These are phyloP conservation scores for Coturnix japonica DNA, from an alignment of 2,113 vertebrate species.

Conservation along the genomic window DNA sequence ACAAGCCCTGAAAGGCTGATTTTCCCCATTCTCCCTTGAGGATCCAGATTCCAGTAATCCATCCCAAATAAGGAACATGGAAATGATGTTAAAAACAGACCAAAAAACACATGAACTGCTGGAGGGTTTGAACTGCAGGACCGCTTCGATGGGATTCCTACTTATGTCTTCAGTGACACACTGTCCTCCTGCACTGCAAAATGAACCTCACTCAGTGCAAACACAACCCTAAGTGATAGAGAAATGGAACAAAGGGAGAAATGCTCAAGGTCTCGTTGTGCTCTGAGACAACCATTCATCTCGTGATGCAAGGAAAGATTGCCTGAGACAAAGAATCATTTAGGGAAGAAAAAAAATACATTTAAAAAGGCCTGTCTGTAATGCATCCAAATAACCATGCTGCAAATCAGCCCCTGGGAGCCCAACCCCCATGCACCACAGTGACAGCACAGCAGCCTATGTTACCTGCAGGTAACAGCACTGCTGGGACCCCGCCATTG, in stretches of 20 bases:
- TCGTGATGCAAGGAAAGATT: slow-evolving; percentile 45
- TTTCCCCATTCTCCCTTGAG: not conserved
- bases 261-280: slow-evolving; percentile 46
- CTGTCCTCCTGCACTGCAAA: slow-evolving; percentile 11
- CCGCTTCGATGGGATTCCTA: slow-evolving; percentile 31
- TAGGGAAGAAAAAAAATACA: not conserved
- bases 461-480: not conserved
- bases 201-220: not conserved
- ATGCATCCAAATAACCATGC: not conserved
- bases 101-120: not conserved
- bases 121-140: slow-evolving; percentile 10
- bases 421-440: not conserved
- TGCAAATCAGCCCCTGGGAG: not conserved
- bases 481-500: not conserved
- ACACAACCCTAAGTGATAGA: slow-evolving; percentile 4
- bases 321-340: slow-evolving; percentile 56
- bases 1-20: rapidly evolving
- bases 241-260: slow-evolving; percentile 41
- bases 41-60: not conserved
- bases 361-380: not conserved
- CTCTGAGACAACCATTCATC: slow-evolving; percentile 56
- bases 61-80: not conserved
- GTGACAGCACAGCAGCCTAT: rapidly evolving
- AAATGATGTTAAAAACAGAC: not conserved
- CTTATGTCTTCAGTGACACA: slow-evolving; percentile 1